Percentiles rank a stretch among this genome's conserved stretches.
phyloP scores from a whole-genome alignment of 2,888 invertebrate species.

The Cryptocheilus praepositus region DNA sequence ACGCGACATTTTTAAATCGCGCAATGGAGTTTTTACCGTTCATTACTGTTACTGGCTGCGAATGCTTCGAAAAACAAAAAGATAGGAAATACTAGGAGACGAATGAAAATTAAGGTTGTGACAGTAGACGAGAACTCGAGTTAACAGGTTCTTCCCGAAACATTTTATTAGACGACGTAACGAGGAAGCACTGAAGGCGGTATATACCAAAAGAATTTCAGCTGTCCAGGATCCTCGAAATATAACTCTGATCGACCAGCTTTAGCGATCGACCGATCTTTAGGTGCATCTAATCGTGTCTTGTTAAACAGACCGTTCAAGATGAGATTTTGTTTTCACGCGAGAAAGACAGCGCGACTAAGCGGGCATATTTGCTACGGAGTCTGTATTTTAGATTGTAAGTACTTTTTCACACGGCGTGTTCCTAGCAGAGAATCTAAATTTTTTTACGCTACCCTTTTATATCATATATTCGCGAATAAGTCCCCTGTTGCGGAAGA shows the following conservation, averaged over 20 bases:
- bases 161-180: too few relatives aligned
- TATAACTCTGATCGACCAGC: too few relatives aligned
- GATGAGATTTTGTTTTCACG: conserved; percentile 14
- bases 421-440: conserved; percentile 57
- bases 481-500: conserved; percentile 16
- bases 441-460: conserved; percentile 47
- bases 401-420: conserved; percentile 49
- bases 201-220: too few relatives aligned
- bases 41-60: too few relatives aligned
- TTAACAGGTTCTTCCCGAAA: too few relatives aligned
- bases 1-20: background rate
- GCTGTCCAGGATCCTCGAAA: too few relatives aligned
- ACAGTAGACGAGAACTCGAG: too few relatives aligned
- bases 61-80: background rate
- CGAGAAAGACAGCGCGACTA: conserved; percentile 11
- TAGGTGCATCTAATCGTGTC: too few relatives aligned
- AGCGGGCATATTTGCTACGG: conserved; percentile 27
- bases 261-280: too few relatives aligned
- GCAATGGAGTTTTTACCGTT: too few relatives aligned
- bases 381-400: conserved; percentile 41
- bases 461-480: conserved; percentile 29
- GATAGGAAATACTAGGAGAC: background rate
- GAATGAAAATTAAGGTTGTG: conserved; percentile 5
- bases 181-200: too few relatives aligned
- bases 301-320: conserved; percentile 1